Percentiles rank a stretch among this genome's conserved stretches.
Conservation (phyloP, 2,797 vertebrate species). For the Heteromormyrus szaboi region DNA sequence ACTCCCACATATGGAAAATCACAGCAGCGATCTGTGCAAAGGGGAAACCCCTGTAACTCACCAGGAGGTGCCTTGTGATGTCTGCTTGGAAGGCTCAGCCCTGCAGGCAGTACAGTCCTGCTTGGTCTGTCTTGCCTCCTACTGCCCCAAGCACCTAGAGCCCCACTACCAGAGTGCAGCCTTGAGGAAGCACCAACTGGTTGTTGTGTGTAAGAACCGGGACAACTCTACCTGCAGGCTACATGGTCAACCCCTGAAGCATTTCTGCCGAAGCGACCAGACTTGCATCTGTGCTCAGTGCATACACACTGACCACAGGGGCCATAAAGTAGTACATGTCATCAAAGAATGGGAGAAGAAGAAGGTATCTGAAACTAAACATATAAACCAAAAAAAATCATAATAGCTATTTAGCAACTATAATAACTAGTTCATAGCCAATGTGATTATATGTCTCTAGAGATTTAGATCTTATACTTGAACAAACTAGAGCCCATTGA, state of each 20-base stretch:
- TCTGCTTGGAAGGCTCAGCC: slow-evolving; percentile 38
- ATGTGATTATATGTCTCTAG: background rate
- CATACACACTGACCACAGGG: slow-evolving; percentile 27
- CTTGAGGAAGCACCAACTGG: slow-evolving; percentile 54
- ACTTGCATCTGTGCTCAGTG: slow-evolving; percentile 52
- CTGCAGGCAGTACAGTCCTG: slow-evolving; percentile 53
- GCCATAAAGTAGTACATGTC: slow-evolving; percentile 37
- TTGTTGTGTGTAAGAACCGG: slow-evolving; percentile 45
- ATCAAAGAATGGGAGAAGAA: slow-evolving; percentile 46
- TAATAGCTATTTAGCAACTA: background rate
- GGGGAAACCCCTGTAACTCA: background rate
- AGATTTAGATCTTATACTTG: background rate
- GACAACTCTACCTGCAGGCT: slow-evolving; percentile 49
- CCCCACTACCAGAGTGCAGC: slow-evolving; percentile 31
- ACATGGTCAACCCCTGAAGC: slow-evolving; percentile 55
- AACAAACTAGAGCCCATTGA: background rate
- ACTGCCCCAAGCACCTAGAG: slow-evolving; percentile 47
- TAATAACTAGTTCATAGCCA: background rate
- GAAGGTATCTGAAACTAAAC: slow-evolving; percentile 34
- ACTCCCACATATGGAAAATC: slow-evolving; percentile 32
- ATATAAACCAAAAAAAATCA: background rate
- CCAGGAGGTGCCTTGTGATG: slow-evolving; percentile 46
- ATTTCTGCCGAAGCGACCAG: slow-evolving; percentile 42
- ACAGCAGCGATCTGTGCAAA: background rate
- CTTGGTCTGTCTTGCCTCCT: slow-evolving; percentile 54